These are phyloP conservation scores for Alectura lathami DNA, from an alignment of 2,113 vertebrate species.

Conservation along the genomic window DNA sequence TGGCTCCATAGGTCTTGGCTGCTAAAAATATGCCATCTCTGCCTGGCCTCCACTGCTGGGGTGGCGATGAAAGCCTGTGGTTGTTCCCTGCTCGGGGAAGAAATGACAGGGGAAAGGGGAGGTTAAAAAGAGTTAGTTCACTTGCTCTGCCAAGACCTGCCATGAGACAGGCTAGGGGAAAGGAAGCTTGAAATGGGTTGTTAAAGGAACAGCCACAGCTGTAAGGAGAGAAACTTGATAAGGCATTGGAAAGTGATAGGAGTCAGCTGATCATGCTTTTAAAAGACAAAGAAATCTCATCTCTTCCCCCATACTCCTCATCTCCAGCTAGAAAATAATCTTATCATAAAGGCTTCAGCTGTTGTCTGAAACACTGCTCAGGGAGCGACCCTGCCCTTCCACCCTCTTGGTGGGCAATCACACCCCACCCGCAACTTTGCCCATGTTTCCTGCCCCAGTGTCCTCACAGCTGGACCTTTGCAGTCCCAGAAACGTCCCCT, in stretches of 20 bases:
- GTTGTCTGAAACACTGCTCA: background rate
- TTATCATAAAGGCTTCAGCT: background rate
- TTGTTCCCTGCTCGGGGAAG: background rate
- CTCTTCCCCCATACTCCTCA: background rate
- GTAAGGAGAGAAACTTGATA: background rate
- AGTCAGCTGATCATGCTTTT: background rate
- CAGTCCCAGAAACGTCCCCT: background rate
- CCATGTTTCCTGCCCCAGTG: background rate
- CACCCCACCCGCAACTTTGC: background rate
- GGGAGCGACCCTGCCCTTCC: background rate
- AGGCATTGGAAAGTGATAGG: background rate
- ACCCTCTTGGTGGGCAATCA: background rate
- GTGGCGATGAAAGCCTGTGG: background rate
- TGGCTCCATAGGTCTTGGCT: background rate
- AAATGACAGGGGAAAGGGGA: background rate
- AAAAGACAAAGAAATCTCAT: background rate
- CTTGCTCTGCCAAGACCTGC: background rate
- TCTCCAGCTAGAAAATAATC: too few relatives aligned
- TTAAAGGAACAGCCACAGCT: background rate
- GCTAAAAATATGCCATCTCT: background rate
- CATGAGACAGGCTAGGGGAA: background rate
- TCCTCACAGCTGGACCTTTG: background rate
- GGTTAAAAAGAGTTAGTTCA: background rate
- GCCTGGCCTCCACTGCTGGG: background rate
- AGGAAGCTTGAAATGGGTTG: background rate